Evolutionary conservation across 2,797 vertebrate species (phyloP), one percentile per base, ranked within the genome.

Genomic region (Parotocinclus haroldoi): DNA sequence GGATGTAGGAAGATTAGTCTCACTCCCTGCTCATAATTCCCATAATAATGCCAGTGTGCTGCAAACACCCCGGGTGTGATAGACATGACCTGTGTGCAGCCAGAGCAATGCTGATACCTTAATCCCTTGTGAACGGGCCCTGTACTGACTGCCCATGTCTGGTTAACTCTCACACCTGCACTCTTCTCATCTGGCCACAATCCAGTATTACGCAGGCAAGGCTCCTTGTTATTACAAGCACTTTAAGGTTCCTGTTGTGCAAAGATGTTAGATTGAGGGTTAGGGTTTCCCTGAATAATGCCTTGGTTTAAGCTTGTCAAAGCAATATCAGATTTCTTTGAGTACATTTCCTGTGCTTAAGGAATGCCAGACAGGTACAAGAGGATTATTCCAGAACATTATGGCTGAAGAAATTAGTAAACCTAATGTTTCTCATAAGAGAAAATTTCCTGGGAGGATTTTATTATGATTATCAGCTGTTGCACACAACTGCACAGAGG

Each of bases 211-310:
- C 59, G 66, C 36, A 53, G 56, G 64, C 49, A 57, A 74, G 76
- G 65, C 58, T 60, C 8, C 65, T 66, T 69, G 59, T 78, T 63
- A 79, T 82, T 82, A 75, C 78, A 74, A 59, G 68, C 53, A 58
- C 46, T 57, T 76, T 60, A 68, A 78, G 38, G 45, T 73, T 57
- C 71, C 53, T 61, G 69, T 60, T 66, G 66, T 59, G 60, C 50
- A 57, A 67, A 67, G 65, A 55, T 63, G 19, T 60, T 62, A 72
- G 76, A 75, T 80, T 74, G 73, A 77, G 65, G 78, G 73, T 75
- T 79, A 79, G 75, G 68, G 73, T 79, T 79, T 75, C 78, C 61
- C 16, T 58, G 60, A 71, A 75, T 75, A 71, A 77, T 66, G 61
- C 63, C 68, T 18, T 4, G 46, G 50, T 61, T 65, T 74, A 76